Evolutionary conservation across 2,888 invertebrate genomes (phyloP).

Genomic region (Pollenia labialis): DNA sequence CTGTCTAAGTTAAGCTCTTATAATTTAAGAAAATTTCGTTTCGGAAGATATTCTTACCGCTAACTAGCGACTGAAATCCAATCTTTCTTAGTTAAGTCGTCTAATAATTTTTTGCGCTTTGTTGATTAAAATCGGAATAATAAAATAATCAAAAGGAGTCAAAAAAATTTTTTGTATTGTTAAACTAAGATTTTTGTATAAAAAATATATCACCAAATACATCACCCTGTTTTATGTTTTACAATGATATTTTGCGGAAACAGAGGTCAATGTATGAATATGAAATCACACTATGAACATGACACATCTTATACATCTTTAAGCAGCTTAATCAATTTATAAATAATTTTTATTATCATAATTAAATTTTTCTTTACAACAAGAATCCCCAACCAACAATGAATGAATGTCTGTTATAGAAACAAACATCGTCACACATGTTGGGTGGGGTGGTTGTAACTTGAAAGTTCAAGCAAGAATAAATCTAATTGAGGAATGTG

Average conservation of each 20-base stretch:
- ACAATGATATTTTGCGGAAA: constrained; percentile 63
- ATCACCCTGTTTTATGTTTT: too few relatives aligned
- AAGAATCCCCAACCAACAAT: neutral
- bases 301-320: constrained; percentile 60
- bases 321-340: constrained; percentile 28
- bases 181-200: too few relatives aligned
- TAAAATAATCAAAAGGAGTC: too few relatives aligned
- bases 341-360: constrained; percentile 58
- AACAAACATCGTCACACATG: neutral
- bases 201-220: too few relatives aligned
- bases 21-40: too few relatives aligned
- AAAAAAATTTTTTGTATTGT: too few relatives aligned
- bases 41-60: too few relatives aligned
- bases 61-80: too few relatives aligned
- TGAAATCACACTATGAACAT: constrained; percentile 48
- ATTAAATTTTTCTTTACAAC: constrained; percentile 52
- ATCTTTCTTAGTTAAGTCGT: too few relatives aligned
- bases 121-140: too few relatives aligned
- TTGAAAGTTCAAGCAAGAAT: constrained; percentile 30
- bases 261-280: constrained; percentile 69
- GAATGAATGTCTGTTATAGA: constrained; percentile 11
- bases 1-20: too few relatives aligned
- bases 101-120: too few relatives aligned
- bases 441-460: constrained; percentile 2
- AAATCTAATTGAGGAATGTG: constrained; percentile 51